Conservation (phyloP, 2,888 invertebrate species). For the Sympetrum striolatum region DNA sequence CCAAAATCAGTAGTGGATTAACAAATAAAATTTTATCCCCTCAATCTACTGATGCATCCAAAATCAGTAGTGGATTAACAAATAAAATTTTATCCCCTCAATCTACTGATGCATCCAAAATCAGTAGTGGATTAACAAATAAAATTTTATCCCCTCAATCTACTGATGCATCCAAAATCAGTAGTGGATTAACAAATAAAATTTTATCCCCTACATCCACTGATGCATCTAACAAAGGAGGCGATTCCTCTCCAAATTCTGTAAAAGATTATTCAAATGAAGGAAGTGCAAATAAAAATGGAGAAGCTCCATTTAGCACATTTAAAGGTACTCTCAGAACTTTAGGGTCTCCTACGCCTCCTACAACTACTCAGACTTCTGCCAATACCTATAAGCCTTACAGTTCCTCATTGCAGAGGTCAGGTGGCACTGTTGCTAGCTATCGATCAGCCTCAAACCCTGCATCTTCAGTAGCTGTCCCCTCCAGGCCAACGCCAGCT, state of each 20-base stretch:
- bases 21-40: background rate
- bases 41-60: background rate
- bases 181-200: too few species aligned
- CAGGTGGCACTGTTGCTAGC: slow-evolving; percentile 50
- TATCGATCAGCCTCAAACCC: slow-evolving; percentile 46
- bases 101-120: background rate
- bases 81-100: background rate
- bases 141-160: background rate
- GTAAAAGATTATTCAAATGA: background rate
- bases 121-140: background rate
- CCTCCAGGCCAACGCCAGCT: slow-evolving; percentile 29
- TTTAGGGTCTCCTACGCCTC: slow-evolving; percentile 52
- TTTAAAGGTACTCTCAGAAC: slow-evolving; percentile 44
- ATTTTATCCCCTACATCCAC: background rate
- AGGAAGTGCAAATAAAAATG: background rate
- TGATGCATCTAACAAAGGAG: background rate
- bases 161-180: background rate
- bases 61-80: too few species aligned
- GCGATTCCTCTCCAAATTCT: background rate
- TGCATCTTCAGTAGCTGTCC: slow-evolving; percentile 19
- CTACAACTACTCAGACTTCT: slow-evolving; percentile 44
- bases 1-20: background rate
- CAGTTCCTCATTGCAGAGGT: slow-evolving; percentile 54
- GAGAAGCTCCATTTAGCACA: slow-evolving; percentile 16
- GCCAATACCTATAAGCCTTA: slow-evolving; percentile 54